Percentiles rank a stretch among this genome's conserved stretches.
phyloP scores from a whole-genome alignment of 35 echinoderm and acorn worm species.

The Ophioderma brevispina region DNA sequence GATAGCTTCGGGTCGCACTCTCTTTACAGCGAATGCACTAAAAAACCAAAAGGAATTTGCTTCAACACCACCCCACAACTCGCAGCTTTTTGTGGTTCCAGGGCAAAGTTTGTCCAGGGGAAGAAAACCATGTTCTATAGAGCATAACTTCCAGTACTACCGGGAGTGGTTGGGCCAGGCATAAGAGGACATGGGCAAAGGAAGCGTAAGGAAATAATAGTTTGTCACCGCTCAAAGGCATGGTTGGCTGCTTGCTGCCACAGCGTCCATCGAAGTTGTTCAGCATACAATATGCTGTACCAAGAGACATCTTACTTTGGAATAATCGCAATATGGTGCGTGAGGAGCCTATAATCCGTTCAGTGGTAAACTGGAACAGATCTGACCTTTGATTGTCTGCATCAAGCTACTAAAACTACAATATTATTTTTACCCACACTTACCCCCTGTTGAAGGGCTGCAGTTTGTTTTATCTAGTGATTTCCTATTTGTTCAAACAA shows the following conservation, averaged over 20 bases:
- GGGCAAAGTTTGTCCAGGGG: not conserved
- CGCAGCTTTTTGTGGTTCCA: not conserved
- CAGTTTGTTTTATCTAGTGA: too few species aligned
- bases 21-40: not conserved
- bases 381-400: too few species aligned
- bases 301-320: too few species aligned
- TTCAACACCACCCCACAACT: not conserved
- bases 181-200: not conserved
- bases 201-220: not conserved
- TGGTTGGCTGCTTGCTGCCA: not conserved
- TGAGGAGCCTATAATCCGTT: too few species aligned
- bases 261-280: not conserved
- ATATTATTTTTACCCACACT: too few species aligned
- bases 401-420: too few species aligned
- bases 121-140: not conserved
- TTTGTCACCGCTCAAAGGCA: not conserved
- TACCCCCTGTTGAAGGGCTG: too few species aligned
- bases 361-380: too few species aligned
- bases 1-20: not conserved
- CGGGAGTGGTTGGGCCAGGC: not conserved
- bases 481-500: too few species aligned
- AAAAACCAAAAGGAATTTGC: not conserved
- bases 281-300: too few species aligned
- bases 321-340: too few species aligned
- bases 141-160: not conserved